phyloP scores from a whole-genome alignment of 2,888 invertebrate genomes.

The Panorpa germanica region DNA sequence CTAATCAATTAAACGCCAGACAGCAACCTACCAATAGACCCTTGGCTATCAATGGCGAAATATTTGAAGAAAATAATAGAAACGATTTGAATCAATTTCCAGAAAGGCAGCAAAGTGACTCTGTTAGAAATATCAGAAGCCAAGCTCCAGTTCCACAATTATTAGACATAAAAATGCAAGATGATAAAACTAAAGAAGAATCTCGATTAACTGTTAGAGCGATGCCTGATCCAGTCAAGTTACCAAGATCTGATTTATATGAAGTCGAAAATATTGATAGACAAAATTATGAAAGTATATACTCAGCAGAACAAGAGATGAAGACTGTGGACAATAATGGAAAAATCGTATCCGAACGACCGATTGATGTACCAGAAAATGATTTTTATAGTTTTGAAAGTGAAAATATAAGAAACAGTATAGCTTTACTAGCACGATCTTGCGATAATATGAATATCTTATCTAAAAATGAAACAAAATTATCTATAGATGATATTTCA shows the following conservation, averaged over 20 bases:
- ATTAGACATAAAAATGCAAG: too few species aligned
- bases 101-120: too few species aligned
- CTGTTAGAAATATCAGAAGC: slow-evolving; percentile 9
- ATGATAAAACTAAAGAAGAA: slow-evolving; percentile 1
- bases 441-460: slow-evolving; percentile 35
- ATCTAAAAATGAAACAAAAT: slow-evolving; percentile 14
- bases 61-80: too few species aligned
- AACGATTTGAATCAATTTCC: too few species aligned
- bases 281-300: neutral
- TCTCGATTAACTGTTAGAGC: slow-evolving; percentile 39
- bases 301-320: slow-evolving; percentile 4
- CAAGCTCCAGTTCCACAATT: slow-evolving; percentile 4
- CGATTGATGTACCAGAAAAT: slow-evolving; percentile 23
- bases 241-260: neutral
- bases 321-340: slow-evolving; percentile 8
- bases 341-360: slow-evolving; percentile 17
- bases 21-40: slow-evolving; percentile 8
- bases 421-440: slow-evolving; percentile 26
- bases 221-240: slow-evolving; percentile 37
- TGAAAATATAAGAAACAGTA: slow-evolving; percentile 13
- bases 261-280: neutral
- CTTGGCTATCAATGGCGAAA: neutral
- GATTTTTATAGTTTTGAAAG: slow-evolving; percentile 28
- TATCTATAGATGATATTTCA: slow-evolving; percentile 32
- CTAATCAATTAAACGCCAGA: slow-evolving; percentile 18